Conservation (phyloP, 2,797 vertebrate species). For the Vultur gryphus region DNA sequence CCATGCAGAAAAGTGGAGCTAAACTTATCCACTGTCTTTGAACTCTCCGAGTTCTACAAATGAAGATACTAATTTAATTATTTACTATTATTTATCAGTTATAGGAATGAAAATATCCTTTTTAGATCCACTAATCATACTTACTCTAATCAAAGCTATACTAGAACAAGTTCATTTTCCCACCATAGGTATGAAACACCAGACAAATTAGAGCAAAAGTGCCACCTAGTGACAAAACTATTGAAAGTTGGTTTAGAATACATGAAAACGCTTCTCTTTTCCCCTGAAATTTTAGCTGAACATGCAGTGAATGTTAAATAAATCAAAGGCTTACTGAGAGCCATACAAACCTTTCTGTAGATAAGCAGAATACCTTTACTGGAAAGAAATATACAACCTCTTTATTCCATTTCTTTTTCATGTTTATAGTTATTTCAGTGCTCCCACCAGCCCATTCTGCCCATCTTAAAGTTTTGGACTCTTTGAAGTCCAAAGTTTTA, state of each 20-base stretch:
- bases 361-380: not conserved
- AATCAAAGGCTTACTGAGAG: not conserved
- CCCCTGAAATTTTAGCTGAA: not conserved
- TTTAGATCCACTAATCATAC: not conserved
- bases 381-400: not conserved
- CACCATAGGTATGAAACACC: not conserved
- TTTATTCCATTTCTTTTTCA: not conserved
- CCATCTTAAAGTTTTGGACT: not conserved
- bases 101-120: not conserved
- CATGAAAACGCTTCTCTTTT: not conserved
- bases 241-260: not conserved
- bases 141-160: not conserved
- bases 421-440: not conserved
- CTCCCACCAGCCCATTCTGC: not conserved
- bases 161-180: not conserved
- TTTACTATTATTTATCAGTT: not conserved
- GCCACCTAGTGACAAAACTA: conserved; percentile 63
- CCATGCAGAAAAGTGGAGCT: not conserved
- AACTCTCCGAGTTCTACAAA: not conserved
- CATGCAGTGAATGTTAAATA: not conserved
- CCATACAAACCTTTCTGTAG: not conserved
- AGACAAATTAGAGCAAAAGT: conserved; percentile 20
- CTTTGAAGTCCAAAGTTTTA: not conserved
- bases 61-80: not conserved
- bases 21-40: not conserved